Conservation (phyloP, 2,113 vertebrate genomes). For the Neotoma lepida region DNA sequence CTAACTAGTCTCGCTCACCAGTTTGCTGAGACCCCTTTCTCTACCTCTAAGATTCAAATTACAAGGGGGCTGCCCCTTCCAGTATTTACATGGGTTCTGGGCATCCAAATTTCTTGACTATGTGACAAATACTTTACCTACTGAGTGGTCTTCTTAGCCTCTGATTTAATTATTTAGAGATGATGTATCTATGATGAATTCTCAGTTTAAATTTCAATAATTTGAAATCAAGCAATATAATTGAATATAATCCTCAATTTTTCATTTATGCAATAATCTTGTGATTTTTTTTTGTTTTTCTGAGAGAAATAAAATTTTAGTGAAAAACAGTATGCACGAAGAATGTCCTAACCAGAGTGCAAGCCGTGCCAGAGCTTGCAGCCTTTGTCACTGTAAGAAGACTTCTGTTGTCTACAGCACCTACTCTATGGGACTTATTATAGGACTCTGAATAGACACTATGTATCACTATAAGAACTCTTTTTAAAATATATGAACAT, state of each 20-base stretch:
- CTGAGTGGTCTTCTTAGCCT: not conserved
- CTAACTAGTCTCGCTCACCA: not conserved
- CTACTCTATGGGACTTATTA: not conserved
- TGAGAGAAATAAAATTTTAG: not conserved
- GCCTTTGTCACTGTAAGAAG: not conserved
- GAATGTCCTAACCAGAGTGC: not conserved
- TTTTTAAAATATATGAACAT: not conserved
- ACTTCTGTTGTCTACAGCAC: not conserved
- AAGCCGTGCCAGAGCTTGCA: not conserved
- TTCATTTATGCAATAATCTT: not conserved
- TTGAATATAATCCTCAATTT: not conserved
- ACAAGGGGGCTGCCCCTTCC: not conserved
- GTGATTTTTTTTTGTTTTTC: slow-evolving; percentile 38
- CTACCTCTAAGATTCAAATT: not conserved
- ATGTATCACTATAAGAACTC: not conserved
- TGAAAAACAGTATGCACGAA: not conserved
- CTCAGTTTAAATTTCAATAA: slow-evolving; percentile 29
- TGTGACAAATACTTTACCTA: not conserved
- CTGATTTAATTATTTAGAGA: not conserved
- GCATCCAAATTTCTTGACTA: not conserved
- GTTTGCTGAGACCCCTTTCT: not conserved
- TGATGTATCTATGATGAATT: slow-evolving; percentile 13
- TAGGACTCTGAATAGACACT: not conserved
- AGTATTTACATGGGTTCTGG: not conserved
- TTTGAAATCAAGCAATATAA: not conserved